A percentile compares a stretch with the other conserved stretches of the same genome.
These are phyloP conservation scores for Rhineura floridana DNA, from an alignment of 2,113 vertebrate species.

Conservation along the genomic window DNA sequence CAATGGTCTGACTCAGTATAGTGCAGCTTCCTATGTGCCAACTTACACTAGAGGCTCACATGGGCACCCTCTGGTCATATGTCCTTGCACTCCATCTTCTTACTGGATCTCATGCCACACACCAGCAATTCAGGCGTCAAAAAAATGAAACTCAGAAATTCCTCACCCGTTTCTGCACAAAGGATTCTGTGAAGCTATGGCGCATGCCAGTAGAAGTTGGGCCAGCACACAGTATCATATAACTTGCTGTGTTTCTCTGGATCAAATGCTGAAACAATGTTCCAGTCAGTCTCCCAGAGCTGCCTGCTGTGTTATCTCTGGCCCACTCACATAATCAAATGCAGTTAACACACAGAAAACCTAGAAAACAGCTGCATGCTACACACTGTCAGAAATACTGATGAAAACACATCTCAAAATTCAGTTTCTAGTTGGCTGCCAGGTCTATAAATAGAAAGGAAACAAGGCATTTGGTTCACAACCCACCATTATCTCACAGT, in stretches of 20 bases:
- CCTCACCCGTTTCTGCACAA: not conserved
- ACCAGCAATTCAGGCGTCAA: not conserved
- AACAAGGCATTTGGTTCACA: conserved; percentile 26
- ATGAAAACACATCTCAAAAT: conserved; percentile 17
- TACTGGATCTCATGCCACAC: not conserved
- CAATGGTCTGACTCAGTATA: not conserved
- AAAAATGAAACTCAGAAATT: conserved; percentile 13
- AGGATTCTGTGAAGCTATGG: not conserved
- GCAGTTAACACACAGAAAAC: not conserved
- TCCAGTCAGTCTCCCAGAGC: not conserved
- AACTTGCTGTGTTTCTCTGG: conserved; percentile 1
- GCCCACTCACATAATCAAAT: conserved; percentile 5
- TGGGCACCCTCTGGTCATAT: not conserved
- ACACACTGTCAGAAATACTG: not conserved
- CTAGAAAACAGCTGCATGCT: accelerated
- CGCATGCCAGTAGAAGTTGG: not conserved
- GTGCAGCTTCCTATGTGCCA: not conserved
- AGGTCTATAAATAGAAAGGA: conserved; percentile 37
- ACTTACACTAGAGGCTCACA: not conserved
- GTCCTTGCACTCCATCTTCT: not conserved
- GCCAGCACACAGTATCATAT: not conserved
- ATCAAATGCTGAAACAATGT: not conserved
- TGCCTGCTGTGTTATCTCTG: not conserved
- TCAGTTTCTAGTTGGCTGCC: conserved; percentile 17
- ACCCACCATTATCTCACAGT: conserved; percentile 15